Base-by-base conservation (phyloP, 2,888 invertebrate species). In the Stenotaenia linearis region DNA sequence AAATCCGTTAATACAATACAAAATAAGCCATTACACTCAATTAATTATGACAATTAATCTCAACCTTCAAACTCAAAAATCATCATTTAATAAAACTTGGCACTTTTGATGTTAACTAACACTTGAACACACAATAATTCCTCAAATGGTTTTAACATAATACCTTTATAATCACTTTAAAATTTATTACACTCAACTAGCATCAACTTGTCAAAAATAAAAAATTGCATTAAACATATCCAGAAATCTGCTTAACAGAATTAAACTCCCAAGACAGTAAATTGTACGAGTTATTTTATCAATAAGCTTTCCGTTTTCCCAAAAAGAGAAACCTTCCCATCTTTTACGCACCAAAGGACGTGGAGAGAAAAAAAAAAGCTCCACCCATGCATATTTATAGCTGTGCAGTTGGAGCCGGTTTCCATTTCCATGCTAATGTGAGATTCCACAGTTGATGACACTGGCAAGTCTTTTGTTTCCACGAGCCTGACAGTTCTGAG, bases 341-440 rank as follows among this genome's bases (percentile, higher is more conserved):
- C 69, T 69, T 69, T 50, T 50, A 50, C 69, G 25, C 28, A 69
- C 69, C 28, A 23, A 25, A n/a, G 15, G 69, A 50, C 15, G n/a
- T 21, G 69, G 25, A 28, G 25, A 69, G n/a, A n/a, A 18, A 69
- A 69, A 45, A 45, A 45, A 45, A 45, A n/a, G 18, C n/a, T 12
- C 45, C 12, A 3, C 69, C 69, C 69, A 69, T 69, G 69, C 69
- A 69, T 69, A 69, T 69, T 69, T 69, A 69, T 69, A 69, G 69
- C 69, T 28, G 10, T 28, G 69, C 69, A 50, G 69, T 28, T 69
- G 69, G 69, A 50, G 50, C 50, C 50, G 18, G 69, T 69, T 69
- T 69, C 28, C 69, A 69, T 69, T 69, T 69, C 69, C 69, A 69
- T 69, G 69, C 69, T 69, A 69, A 69, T 69, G 69, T 69, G 69